phyloP scores from a whole-genome alignment of 2,797 vertebrate genomes.

The Lithobates sylvaticus region DNA sequence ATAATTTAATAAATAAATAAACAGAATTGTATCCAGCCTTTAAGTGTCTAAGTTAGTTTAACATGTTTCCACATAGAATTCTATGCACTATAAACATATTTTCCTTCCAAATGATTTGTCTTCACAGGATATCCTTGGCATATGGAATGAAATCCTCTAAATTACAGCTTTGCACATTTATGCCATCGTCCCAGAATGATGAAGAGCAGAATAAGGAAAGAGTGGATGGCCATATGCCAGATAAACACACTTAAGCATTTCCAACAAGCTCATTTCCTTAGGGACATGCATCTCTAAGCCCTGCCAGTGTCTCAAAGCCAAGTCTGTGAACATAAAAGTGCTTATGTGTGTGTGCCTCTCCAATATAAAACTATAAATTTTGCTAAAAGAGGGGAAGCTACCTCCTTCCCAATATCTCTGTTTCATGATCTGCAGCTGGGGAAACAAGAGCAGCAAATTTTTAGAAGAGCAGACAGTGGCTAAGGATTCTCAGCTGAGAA shows the following conservation, averaged over 20 bases:
- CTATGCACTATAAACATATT: slow-evolving; percentile 10
- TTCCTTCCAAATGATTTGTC: slow-evolving; percentile 22
- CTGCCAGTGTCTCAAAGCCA: slow-evolving; percentile 49
- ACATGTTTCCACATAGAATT: neutral
- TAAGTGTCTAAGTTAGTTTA: neutral
- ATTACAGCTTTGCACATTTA: slow-evolving; percentile 50
- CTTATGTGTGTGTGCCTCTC: slow-evolving; percentile 54
- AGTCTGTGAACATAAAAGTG: slow-evolving; percentile 52
- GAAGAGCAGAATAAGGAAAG: slow-evolving; percentile 48
- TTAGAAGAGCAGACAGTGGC: slow-evolving; percentile 16
- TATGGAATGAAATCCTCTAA: slow-evolving; percentile 45
- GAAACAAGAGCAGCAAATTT: slow-evolving; percentile 41
- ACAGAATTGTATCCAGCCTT: neutral
- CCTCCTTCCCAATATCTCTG: slow-evolving; percentile 51
- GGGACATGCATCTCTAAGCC: slow-evolving; percentile 49
- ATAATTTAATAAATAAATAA: neutral
- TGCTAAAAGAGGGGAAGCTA: slow-evolving; percentile 52
- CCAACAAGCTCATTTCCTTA: slow-evolving; percentile 59
- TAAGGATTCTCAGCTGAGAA: slow-evolving; percentile 49
- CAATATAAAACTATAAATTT: slow-evolving; percentile 52
- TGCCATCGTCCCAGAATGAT: slow-evolving; percentile 44
- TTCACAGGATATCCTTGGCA: slow-evolving; percentile 14
- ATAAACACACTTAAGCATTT: slow-evolving; percentile 56
- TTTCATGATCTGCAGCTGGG: slow-evolving; percentile 59
- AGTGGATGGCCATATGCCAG: slow-evolving; percentile 55